A percentile compares a stretch with the other conserved stretches of the same genome.
Evolutionary conservation across 2,113 vertebrate species (phyloP).

Genomic region (Lycocorax pyrrhopterus): DNA sequence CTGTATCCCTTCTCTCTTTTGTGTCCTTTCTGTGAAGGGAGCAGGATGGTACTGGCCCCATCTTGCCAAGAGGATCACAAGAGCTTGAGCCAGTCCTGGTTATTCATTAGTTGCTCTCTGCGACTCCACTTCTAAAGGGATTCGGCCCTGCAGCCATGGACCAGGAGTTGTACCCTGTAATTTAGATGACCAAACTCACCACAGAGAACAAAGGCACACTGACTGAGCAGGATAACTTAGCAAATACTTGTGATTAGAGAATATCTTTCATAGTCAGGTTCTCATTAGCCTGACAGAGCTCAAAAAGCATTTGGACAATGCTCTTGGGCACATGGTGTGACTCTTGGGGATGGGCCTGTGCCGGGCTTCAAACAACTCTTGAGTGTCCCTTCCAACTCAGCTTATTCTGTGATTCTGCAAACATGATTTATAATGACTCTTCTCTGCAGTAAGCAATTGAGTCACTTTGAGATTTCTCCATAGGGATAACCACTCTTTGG

Average conservation of each 20-base stretch:
- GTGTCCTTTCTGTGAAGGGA: not conserved
- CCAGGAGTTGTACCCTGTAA: not conserved
- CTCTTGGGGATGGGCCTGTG: not conserved
- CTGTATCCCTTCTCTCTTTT: not conserved
- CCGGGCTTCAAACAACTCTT: not conserved
- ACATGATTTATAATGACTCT: not conserved
- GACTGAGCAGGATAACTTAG: not conserved
- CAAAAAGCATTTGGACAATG: not conserved
- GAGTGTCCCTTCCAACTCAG: not conserved
- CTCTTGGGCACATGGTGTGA: not conserved
- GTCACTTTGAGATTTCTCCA: not conserved
- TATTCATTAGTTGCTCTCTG: not conserved
- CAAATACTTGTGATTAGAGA: not conserved
- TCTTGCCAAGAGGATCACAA: not conserved
- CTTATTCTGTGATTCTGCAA: not conserved
- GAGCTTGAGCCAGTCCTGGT: not conserved
- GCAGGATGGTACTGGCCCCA: not conserved
- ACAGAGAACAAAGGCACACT: not conserved
- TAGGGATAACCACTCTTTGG: not conserved
- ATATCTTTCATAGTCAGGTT: not conserved
- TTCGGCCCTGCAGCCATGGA: not conserved
- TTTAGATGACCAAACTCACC: not conserved
- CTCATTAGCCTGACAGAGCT: not conserved
- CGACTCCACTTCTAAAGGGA: not conserved
- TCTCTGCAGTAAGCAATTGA: not conserved